Conservation (phyloP, 2,113 vertebrate genomes). For the Poeciliopsis occidentalis region DNA sequence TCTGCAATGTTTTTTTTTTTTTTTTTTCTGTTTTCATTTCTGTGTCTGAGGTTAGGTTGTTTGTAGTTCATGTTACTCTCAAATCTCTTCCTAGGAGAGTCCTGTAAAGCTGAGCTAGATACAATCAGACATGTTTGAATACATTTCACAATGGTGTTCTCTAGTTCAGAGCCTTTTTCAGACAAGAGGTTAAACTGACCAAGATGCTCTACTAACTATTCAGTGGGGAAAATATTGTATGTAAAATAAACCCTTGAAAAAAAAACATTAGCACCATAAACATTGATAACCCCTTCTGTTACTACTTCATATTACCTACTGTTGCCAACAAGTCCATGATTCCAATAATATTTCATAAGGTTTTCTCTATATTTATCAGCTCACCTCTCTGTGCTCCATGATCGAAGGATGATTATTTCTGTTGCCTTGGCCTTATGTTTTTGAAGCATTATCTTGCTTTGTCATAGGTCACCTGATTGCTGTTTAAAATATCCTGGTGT, state of each 20-base stretch:
- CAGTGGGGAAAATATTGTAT: neutral
- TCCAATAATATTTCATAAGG: too few species aligned
- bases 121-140: conserved; percentile 63
- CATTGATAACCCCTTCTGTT: too few species aligned
- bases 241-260: neutral
- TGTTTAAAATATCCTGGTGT: neutral
- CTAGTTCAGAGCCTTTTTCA: too few species aligned
- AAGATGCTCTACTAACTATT: conserved; percentile 15
- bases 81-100: conserved; percentile 34
- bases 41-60: conserved; percentile 37
- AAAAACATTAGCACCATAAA: too few species aligned
- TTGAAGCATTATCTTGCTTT: neutral
- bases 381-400: too few species aligned
- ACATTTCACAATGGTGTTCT: conserved; percentile 44
- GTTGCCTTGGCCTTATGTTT: too few species aligned
- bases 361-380: too few species aligned
- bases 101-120: conserved; percentile 46
- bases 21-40: conserved; percentile 20
- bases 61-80: conserved; percentile 20
- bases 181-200: too few species aligned
- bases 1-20: neutral
- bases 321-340: too few species aligned
- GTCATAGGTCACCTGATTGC: neutral
- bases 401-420: too few species aligned
- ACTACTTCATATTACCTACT: too few species aligned